Evolutionary conservation across 2,888 invertebrate species (phyloP), one percentile per base, ranked within the genome.

Genomic region (Synergus umbraculus): DNA sequence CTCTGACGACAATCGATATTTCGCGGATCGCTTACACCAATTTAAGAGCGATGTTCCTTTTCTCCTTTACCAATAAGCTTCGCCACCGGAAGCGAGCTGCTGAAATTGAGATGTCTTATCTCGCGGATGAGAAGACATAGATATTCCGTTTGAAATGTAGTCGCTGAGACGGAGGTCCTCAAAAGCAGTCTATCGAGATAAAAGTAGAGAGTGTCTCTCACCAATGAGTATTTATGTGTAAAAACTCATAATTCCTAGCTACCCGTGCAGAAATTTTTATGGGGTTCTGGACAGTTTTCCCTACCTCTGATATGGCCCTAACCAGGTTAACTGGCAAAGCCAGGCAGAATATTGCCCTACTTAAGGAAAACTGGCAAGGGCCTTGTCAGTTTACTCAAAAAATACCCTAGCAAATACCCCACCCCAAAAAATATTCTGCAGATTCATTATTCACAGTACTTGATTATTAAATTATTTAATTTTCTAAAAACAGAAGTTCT

Each of bases 21-120:
- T 79, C 78, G 78, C 77, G 78, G 81, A 80, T 80, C 73, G 29
- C 73, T 73, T 73, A 73, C 49, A 69, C 77, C 76, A 76, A 78
- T 80, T 81, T 79, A 81, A 81, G 79, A 73, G 77, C 76, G 63
- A 79, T 60, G 41, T 76, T 81, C 46, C 44, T 65, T 77, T 78
- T 81, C 65, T 43, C 69, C 64, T 64, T 60, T 18, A 76, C 43
- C 77, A 79, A 73, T 76, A 73, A 69, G 54, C 41, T 49, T 69
- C 76, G 67, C 77, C 54, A 73, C 73, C n/a, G 73, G n/a, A 73
- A 73, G 73, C 37, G 15, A 73, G 73, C 37, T 22, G 64, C 84
- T 86, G 87, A 88, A 91, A 89, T 89, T 88, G 89, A 88, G 89
- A 89, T 88, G 86, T 87, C 89, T 90, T 90, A 91, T 90, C 90